Base-by-base conservation (phyloP, 2,888 invertebrate species). In the Temnothorax ravouxi region DNA sequence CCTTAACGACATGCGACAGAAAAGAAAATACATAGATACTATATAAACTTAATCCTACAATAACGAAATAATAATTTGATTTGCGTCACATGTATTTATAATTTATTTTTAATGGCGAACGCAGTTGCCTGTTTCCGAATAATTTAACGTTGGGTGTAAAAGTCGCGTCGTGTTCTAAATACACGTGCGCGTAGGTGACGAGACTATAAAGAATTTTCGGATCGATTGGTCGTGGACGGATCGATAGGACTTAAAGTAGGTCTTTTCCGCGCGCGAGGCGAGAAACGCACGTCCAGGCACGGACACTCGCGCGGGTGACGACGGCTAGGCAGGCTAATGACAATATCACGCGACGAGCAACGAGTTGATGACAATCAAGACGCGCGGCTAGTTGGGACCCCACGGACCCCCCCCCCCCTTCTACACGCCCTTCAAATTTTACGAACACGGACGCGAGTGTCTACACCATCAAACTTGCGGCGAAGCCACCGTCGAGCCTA, bases 311-410 rank as follows among this genome's bases (percentile, higher is more conserved):
- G 84, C 80, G 79, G 71, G 71, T 72, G 83, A 80, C 83, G 83
- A 79, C 66, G 82, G 83, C 67, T 88, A 76, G 84, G 72, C 90
- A 76, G 62, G 88, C 90, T 93, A 93, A 93, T 93, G 92, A 93
- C 93, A 92, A 92, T 93, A 94, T 93, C 93, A 92, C 93, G 93
- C 92, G 92, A 94, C 91, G 90, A 92, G 91, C 86, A 87, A 89
- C 91, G 91, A 92, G 90, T 91, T 91, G 93, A 93, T 92, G 93
- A 92, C 93, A 93, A 93, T 93, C 93, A 92, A 92, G 91, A 92
- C 85, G 91, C 92, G 91, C 92, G 91, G 89, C 85, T 89, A 87
- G 88, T 69, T 85, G 87, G 87, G 91, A 89, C 91, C 91, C 88
- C 91, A 90, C 89, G 89, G 88, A 89, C 87, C 29, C 87, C 29